Conservation (phyloP, 2,888 invertebrate genomes). For the Ormyrus rosae region DNA sequence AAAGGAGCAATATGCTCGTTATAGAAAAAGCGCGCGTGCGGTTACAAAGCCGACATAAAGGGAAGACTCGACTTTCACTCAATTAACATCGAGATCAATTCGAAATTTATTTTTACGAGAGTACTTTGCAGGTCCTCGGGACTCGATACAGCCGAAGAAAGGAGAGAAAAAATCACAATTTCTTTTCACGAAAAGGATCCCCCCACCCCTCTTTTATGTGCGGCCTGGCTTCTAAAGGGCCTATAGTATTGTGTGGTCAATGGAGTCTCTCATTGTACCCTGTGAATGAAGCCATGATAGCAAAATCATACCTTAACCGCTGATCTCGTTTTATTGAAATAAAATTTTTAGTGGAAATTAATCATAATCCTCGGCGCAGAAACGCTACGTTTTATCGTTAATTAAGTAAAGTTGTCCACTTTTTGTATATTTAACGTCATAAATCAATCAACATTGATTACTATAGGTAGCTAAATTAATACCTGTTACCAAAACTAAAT, state of each 20-base stretch:
- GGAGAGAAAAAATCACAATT: constrained; percentile 47
- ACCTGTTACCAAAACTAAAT: too few relatives aligned
- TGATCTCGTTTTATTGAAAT: constrained; percentile 36
- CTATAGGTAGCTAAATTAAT: too few relatives aligned
- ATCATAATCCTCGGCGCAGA: background rate
- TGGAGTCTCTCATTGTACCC: constrained; percentile 49
- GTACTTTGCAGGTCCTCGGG: constrained; percentile 43
- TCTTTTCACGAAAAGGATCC: constrained; percentile 51
- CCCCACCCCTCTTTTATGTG: constrained; percentile 4
- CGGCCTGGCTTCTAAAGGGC: constrained; percentile 44
- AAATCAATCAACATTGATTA: too few relatives aligned
- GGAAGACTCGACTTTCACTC: constrained; percentile 56
- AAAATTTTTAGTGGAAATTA: constrained; percentile 16
- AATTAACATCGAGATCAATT: constrained; percentile 55
- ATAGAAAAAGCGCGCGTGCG: constrained; percentile 1
- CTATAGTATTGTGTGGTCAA: constrained; percentile 51
- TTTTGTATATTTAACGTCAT: too few relatives aligned
- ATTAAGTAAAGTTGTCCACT: too few relatives aligned
- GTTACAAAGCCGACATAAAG: constrained; percentile 26
- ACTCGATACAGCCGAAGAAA: constrained; percentile 26
- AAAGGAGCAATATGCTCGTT: constrained; percentile 36
- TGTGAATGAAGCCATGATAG: constrained; percentile 48
- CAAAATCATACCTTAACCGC: constrained; percentile 42
- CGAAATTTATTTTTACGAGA: constrained; percentile 51
- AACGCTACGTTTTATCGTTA: too few relatives aligned